Base-by-base conservation (phyloP, 2,797 vertebrate species). In the Poecilia gillii region DNA sequence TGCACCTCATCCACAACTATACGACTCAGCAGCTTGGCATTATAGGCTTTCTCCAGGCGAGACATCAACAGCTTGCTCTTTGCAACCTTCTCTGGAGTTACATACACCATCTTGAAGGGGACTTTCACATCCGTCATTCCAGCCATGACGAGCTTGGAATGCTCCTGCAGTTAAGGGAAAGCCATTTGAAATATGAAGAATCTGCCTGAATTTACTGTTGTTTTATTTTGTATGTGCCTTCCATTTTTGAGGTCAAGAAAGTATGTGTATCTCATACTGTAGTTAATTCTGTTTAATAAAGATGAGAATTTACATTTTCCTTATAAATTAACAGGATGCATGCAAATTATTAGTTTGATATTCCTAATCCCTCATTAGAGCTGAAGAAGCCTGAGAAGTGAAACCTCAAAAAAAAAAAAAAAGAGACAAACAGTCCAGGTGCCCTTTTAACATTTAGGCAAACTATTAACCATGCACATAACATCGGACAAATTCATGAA, bases 41-140 rank as follows among this genome's bases (percentile, higher is more conserved):
- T 96, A 53, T 99, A 96, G 33, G 98, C 97, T 87, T 99, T 99
- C 90, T 99, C 98, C 59, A 99, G 92, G 77, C 96, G 97, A 6
- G 99, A 98, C 98, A 99, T 99, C 77, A 99, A 96, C 92, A 99
- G 92, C 81, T 99, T 99, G 92, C 99, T 99, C 90, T 99, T 99
- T 7, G 98, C 97, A 11, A 99, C 97, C 92, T 98, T 99, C 94
- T 99, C 99, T 0, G 98, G 99, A 47, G 98, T 99, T 79, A 99
- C 98, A 4, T 99, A 99, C 73, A 99, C 73, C n/a, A 99, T 95
- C 84, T 97, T 99, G 85, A 99, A 95, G 0, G 96, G 91, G 0
- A 95, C 91, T 46, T 94, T 94, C 49, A 85, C 94, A 76, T 97
- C 94, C 0, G 91, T 94, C 97, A 99, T 97, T 79, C 97, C 97